Percentiles rank a stretch among this genome's conserved stretches.
Conservation (phyloP, 1,140 invertebrate genomes). For the Uloborus diversus region DNA sequence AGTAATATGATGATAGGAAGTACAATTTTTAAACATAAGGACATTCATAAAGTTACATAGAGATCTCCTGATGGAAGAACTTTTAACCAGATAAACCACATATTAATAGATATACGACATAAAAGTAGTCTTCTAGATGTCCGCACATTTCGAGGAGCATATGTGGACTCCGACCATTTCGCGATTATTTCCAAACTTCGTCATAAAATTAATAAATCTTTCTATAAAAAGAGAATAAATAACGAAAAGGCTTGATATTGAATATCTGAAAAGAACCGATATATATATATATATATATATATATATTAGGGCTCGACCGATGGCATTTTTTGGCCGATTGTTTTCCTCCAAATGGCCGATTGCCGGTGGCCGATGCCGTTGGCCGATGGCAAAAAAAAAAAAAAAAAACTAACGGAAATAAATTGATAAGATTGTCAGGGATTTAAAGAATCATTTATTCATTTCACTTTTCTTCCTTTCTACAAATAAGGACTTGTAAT, state of each 20-base stretch:
- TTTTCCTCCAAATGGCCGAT: too few species aligned
- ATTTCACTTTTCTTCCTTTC: too few species aligned
- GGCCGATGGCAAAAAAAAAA: too few species aligned
- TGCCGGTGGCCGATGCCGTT: too few species aligned
- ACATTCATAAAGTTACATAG: background rate
- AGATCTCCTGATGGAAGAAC: background rate
- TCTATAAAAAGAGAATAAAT: background rate
- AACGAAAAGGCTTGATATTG: background rate
- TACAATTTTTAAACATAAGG: background rate
- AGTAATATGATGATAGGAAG: background rate
- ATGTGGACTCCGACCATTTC: background rate
- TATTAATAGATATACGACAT: background rate
- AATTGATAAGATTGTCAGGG: too few species aligned
- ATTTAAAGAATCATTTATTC: too few species aligned
- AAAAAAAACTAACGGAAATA: too few species aligned
- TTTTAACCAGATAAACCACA: background rate
- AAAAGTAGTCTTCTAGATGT: background rate
- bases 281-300: background rate
- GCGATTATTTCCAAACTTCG: background rate
- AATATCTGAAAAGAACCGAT: background rate
- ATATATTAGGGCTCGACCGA: too few species aligned
- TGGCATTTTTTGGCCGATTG: too few species aligned
- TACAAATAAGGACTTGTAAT: too few species aligned
- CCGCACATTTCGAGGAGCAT: background rate
- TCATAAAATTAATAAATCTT: background rate